Evolutionary conservation across 2,797 vertebrate genomes (phyloP).

Genomic region (Sternarchorhynchus goeldii): DNA sequence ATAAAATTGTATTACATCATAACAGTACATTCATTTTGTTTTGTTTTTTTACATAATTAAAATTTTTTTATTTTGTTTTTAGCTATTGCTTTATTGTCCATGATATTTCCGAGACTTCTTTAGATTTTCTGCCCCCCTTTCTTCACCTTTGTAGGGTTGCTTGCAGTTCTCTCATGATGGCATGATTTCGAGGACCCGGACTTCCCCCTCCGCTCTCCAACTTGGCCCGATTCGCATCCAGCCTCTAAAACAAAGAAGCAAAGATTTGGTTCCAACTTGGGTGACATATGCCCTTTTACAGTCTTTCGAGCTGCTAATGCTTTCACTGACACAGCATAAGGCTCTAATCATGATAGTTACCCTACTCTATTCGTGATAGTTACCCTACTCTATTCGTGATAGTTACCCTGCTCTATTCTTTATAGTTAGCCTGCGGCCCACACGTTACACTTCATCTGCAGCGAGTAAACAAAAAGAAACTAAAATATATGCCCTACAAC

Average conservation of each 20-base stretch:
- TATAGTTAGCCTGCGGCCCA: too few relatives aligned
- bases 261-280: neutral
- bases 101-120: neutral
- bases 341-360: too few relatives aligned
- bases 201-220: conserved; percentile 55
- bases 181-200: conserved; percentile 58
- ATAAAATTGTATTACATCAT: neutral
- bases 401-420: too few relatives aligned
- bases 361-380: too few relatives aligned
- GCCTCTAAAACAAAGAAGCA: conserved; percentile 63
- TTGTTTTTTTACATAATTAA: neutral
- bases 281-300: conserved; percentile 1
- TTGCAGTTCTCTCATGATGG: conserved; percentile 74
- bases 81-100: neutral
- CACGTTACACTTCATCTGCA: too few relatives aligned
- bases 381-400: too few relatives aligned
- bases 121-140: neutral
- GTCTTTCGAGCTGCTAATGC: neutral
- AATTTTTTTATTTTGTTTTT: neutral
- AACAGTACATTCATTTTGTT: neutral
- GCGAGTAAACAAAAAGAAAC: too few relatives aligned
- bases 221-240: conserved; percentile 62
- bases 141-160: conserved; percentile 73
- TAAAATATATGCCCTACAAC: too few relatives aligned
- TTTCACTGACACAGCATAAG: neutral